Conservation (phyloP, 2,888 invertebrate genomes). For the Sphaerophoria rueppellii region DNA sequence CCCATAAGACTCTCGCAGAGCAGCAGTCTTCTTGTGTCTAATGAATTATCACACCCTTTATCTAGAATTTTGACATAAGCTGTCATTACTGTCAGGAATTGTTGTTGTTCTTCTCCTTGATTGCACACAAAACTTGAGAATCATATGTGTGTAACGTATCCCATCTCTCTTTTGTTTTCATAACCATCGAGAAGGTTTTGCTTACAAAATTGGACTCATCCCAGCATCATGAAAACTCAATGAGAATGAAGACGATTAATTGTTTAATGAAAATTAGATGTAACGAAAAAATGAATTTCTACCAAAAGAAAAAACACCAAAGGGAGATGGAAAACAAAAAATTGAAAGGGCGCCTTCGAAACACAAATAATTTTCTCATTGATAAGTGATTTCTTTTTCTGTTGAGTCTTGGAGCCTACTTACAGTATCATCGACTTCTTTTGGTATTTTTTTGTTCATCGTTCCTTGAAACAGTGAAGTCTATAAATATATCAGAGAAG, state of each 20-base stretch:
- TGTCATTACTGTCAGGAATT: slow-evolving; percentile 49
- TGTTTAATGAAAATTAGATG: slow-evolving; percentile 22
- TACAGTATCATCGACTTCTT: no score
- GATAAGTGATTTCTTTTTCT: slow-evolving; percentile 24
- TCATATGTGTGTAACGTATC: neutral
- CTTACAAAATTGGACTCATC: slow-evolving; percentile 24
- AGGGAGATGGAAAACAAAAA: neutral
- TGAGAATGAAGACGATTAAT: slow-evolving; percentile 28
- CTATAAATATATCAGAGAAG: slow-evolving; percentile 14
- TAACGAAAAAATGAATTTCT: slow-evolving; percentile 46
- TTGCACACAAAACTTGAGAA: neutral
- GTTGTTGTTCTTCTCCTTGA: neutral
- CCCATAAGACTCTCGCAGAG: slow-evolving; percentile 26
- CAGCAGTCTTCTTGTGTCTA: slow-evolving; percentile 9
- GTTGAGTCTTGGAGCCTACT: no score
- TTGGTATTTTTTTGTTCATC: neutral
- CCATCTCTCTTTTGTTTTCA: neutral
- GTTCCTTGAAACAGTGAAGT: slow-evolving; percentile 4
- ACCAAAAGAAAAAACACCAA: no score
- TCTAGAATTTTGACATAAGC: slow-evolving; percentile 58
- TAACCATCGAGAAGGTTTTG: slow-evolving; percentile 13
- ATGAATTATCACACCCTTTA: slow-evolving; percentile 52
- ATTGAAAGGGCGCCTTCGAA: slow-evolving; percentile 9
- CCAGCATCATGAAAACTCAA: neutral
- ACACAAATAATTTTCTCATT: slow-evolving; percentile 19